Evolutionary conservation across 2,797 vertebrate genomes (phyloP).

Genomic region (Amblyopsis hoosieri): DNA sequence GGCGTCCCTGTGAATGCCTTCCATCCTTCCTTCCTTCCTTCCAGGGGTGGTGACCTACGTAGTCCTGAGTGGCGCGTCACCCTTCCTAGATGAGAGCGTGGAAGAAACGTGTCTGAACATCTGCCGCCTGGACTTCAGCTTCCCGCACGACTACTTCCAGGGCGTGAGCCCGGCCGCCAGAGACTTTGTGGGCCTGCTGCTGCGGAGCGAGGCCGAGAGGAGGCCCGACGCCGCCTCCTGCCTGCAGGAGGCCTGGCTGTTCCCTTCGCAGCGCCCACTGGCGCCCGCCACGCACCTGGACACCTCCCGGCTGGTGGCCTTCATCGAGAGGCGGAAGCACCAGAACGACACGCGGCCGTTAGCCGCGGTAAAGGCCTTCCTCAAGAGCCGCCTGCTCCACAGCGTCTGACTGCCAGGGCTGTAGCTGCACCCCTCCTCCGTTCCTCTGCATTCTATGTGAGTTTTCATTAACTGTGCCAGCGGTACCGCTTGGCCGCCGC

Average conservation of each 20-base stretch:
- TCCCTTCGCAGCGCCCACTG: slow-evolving; percentile 61
- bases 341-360: slow-evolving; percentile 92
- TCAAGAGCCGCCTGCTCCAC: slow-evolving; percentile 90
- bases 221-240: slow-evolving; percentile 84
- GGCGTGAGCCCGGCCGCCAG: slow-evolving; percentile 90
- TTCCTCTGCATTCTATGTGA: too few species aligned
- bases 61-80: slow-evolving; percentile 91
- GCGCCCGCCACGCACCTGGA: slow-evolving; percentile 78
- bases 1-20: not conserved
- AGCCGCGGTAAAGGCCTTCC: slow-evolving; percentile 87
- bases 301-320: slow-evolving; percentile 90
- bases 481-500: not conserved
- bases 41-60: slow-evolving; percentile 89
- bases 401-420: slow-evolving; percentile 75
- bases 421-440: not conserved
- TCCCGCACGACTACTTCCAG: slow-evolving; percentile 94
- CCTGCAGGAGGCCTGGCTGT: slow-evolving; percentile 91
- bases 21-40: not conserved
- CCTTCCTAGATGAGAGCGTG: slow-evolving; percentile 94
- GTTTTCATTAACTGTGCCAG: not conserved
- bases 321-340: slow-evolving; percentile 96
- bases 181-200: slow-evolving; percentile 89
- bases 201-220: slow-evolving; percentile 85
- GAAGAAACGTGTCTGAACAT: slow-evolving; percentile 97
- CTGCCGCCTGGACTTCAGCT: slow-evolving; percentile 95